Percentiles rank a stretch among this genome's conserved stretches.
Evolutionary conservation across 1,140 invertebrate species (phyloP).

Genomic region (Latrodectus geometricus): DNA sequence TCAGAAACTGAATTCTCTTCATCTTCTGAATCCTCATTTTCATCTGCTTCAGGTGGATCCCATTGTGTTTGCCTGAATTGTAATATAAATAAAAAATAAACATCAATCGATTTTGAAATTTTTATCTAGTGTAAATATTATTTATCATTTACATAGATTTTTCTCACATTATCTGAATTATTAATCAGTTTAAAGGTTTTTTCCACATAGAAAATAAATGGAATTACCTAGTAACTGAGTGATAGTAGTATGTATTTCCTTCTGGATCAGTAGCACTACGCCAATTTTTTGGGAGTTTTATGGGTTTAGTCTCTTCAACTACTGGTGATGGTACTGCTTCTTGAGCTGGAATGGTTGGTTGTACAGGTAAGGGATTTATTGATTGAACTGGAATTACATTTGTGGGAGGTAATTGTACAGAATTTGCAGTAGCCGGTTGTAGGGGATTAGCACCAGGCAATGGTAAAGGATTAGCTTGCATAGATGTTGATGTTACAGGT

Average conservation of each 20-base stretch:
- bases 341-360: not conserved
- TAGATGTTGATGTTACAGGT: not conserved
- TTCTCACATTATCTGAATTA: too few relatives aligned
- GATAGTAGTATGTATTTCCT: slow-evolving; percentile 92
- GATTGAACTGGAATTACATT: not conserved
- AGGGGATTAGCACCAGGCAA: not conserved
- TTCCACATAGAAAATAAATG: too few relatives aligned
- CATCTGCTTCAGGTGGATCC: slow-evolving; percentile 77
- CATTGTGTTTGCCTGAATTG: slow-evolving; percentile 80
- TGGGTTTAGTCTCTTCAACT: slow-evolving; percentile 68
- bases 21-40: slow-evolving; percentile 9
- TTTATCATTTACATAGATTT: too few relatives aligned
- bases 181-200: too few relatives aligned
- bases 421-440: not conserved
- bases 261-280: slow-evolving; percentile 83
- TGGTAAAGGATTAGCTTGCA: not conserved
- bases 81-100: not conserved
- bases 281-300: slow-evolving; percentile 87
- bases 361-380: not conserved
- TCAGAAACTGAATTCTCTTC: slow-evolving; percentile 44
- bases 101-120: too few relatives aligned
- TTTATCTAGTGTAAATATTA: too few relatives aligned
- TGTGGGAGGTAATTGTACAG: not conserved
- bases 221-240: slow-evolving; percentile 77
- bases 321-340: not conserved